Conservation (phyloP, 2,797 vertebrate genomes). For the Siniperca obscura region DNA sequence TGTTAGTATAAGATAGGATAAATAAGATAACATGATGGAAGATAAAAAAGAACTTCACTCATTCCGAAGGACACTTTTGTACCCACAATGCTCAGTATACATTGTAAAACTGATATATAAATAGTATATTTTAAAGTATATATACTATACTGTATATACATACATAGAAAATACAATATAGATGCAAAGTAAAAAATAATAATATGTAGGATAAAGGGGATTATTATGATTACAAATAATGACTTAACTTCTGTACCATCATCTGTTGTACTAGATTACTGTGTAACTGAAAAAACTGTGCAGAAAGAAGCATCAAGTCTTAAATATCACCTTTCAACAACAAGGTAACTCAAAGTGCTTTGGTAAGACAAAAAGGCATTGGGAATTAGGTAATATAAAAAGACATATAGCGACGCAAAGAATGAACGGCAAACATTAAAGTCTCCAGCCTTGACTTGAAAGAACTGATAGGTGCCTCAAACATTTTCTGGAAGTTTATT, state of each 20-base stretch:
- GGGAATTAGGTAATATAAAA: background rate
- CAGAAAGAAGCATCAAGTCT: background rate
- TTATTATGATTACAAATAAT: background rate
- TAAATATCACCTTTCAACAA: too few relatives aligned
- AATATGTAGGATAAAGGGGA: background rate
- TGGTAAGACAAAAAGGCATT: background rate
- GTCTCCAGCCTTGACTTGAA: background rate
- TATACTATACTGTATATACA: too few relatives aligned
- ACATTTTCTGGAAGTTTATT: conserved; percentile 6
- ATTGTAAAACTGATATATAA: background rate
- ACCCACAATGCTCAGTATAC: background rate
- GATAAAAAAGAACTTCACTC: background rate
- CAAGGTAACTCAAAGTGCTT: background rate
- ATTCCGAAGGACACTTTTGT: background rate
- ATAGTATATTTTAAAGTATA: background rate
- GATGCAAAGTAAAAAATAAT: too few relatives aligned
- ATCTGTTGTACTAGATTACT: background rate
- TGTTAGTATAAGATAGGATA: background rate
- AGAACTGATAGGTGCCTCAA: background rate
- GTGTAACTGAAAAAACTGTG: background rate
- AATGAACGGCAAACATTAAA: background rate
- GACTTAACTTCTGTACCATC: too few relatives aligned
- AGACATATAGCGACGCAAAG: background rate
- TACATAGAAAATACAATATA: too few relatives aligned
- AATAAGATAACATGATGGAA: background rate